Evolutionary conservation across 2,888 invertebrate genomes (phyloP).

Genomic region (Margaritifera margaritifera): DNA sequence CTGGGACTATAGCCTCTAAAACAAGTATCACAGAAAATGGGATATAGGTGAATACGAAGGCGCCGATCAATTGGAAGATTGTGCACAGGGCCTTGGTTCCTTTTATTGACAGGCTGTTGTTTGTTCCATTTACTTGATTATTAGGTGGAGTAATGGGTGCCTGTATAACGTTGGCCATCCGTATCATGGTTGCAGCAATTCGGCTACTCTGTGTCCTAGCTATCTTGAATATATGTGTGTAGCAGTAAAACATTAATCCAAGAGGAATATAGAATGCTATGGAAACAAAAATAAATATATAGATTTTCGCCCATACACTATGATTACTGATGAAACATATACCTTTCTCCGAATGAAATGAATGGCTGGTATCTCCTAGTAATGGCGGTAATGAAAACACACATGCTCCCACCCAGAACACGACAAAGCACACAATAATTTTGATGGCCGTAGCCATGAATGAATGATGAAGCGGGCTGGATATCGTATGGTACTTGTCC

Average conservation of each 20-base stretch:
- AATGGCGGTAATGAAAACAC: slow-evolving; percentile 56
- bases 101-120: slow-evolving; percentile 39
- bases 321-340: slow-evolving; percentile 56
- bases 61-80: slow-evolving; percentile 61
- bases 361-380: slow-evolving; percentile 48
- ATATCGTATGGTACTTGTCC: slow-evolving; percentile 67
- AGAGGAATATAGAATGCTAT: slow-evolving; percentile 56
- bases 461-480: slow-evolving; percentile 61
- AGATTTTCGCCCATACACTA: slow-evolving; percentile 43
- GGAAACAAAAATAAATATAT: slow-evolving; percentile 45
- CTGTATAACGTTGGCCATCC: slow-evolving; percentile 66
- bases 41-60: slow-evolving; percentile 62
- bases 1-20: slow-evolving; percentile 36
- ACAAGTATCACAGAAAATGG: slow-evolving; percentile 58
- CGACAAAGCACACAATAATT: slow-evolving; percentile 54
- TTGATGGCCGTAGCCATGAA: slow-evolving; percentile 53
- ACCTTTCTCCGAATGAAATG: slow-evolving; percentile 52
- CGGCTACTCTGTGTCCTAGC: slow-evolving; percentile 63
- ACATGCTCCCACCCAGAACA: slow-evolving; percentile 56
- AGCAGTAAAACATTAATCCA: slow-evolving; percentile 60
- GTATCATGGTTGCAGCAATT: slow-evolving; percentile 66
- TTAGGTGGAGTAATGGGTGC: slow-evolving; percentile 56
- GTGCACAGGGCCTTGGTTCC: slow-evolving; percentile 66
- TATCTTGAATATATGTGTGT: slow-evolving; percentile 64
- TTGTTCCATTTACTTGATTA: no score